Conservation (phyloP, 2,797 vertebrate species). For the Pseudochirops cupreus region DNA sequence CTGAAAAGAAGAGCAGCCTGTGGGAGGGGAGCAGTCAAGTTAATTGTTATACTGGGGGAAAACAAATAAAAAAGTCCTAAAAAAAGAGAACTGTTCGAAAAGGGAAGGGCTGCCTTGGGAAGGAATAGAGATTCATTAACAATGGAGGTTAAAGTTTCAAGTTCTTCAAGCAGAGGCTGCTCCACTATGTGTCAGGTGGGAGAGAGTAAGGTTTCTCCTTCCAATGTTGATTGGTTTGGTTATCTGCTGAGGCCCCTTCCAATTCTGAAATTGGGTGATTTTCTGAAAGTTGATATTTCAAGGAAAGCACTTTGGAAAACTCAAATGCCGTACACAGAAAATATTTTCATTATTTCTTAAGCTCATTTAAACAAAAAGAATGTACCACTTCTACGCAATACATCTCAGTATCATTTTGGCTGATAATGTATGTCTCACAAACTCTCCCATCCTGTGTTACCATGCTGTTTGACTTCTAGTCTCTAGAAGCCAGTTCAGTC, state of each 20-base stretch:
- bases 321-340: not conserved
- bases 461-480: not conserved
- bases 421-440: not conserved
- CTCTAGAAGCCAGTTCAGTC: not conserved
- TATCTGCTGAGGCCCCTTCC: not conserved
- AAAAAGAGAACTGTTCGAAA: not conserved
- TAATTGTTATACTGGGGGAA: not conserved
- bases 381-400: not conserved
- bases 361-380: not conserved
- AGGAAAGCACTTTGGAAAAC: not conserved
- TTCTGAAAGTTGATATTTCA: not conserved
- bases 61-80: not conserved
- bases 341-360: not conserved
- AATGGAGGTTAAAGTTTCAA: not conserved
- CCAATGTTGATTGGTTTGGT: not conserved
- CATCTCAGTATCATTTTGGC: not conserved
- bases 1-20: not conserved
- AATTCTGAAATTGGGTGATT: not conserved
- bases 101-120: not conserved
- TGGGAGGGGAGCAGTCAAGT: not conserved
- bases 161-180: not conserved
- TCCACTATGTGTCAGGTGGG: not conserved
- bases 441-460: not conserved
- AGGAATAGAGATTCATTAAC: not conserved
- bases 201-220: not conserved